phyloP scores from a whole-genome alignment of 2,797 vertebrate species.

The Myripristis jacobus region DNA sequence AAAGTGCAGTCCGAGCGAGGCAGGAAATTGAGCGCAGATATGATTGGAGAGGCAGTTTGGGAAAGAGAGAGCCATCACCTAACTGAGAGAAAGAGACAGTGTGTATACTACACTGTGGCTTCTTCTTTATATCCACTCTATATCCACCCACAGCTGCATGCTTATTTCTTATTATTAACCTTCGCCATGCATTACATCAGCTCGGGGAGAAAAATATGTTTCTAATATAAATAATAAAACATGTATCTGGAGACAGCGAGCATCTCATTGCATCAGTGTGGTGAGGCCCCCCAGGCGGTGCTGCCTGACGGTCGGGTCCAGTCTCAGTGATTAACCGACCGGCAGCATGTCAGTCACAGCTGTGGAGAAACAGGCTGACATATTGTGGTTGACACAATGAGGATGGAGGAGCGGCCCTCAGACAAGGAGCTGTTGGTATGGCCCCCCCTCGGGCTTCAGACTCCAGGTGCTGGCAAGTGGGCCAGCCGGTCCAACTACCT shows the following conservation, averaged over 20 bases:
- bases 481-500: not conserved
- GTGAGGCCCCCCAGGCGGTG: slow-evolving; percentile 22
- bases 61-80: not conserved
- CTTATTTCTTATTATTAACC: slow-evolving; percentile 8
- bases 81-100: not conserved
- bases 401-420: slow-evolving; percentile 51
- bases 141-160: not conserved
- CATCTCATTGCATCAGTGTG: slow-evolving; percentile 28
- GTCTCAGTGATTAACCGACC: slow-evolving; percentile 50
- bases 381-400: slow-evolving; percentile 43
- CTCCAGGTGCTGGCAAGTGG: slow-evolving; percentile 45
- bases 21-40: slow-evolving; percentile 1
- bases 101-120: slow-evolving; percentile 10
- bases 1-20: not conserved
- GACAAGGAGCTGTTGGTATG: slow-evolving; percentile 51
- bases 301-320: slow-evolving; percentile 40
- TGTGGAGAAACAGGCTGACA: slow-evolving; percentile 19
- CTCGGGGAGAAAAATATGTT: not conserved
- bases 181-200: slow-evolving; percentile 2
- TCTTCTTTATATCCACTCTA: not conserved
- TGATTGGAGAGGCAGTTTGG: not conserved
- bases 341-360: slow-evolving; percentile 46
- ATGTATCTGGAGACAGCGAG: not conserved
- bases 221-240: too few species aligned
- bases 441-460: slow-evolving; percentile 41